These are phyloP conservation scores for Luscinia megarhynchos DNA, from an alignment of 2,797 vertebrate species.

Conservation along the genomic window DNA sequence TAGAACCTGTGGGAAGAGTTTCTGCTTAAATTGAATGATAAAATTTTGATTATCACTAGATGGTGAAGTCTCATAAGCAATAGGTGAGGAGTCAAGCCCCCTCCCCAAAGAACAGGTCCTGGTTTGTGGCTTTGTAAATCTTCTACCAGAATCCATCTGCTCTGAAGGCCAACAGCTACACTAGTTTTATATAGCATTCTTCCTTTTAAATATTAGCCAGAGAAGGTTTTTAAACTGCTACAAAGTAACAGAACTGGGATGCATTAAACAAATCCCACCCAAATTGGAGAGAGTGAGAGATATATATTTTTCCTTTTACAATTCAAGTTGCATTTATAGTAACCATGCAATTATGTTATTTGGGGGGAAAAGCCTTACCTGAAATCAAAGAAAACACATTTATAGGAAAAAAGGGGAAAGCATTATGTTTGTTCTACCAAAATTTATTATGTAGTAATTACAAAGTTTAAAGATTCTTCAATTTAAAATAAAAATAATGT, in stretches of 20 bases:
- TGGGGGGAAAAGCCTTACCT: constrained; percentile 8
- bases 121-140: neutral
- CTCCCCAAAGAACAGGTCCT: neutral
- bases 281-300: neutral
- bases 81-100: neutral
- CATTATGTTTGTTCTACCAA: constrained; percentile 87
- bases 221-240: constrained; percentile 10
- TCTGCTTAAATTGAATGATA: neutral
- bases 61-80: neutral
- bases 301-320: neutral
- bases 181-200: neutral
- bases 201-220: neutral
- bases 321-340: constrained; percentile 45
- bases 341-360: constrained; percentile 46
- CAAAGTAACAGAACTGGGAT: neutral
- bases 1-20: neutral
- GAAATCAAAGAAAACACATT: constrained; percentile 64
- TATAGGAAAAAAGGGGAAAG: constrained; percentile 71
- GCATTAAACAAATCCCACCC: constrained; percentile 4
- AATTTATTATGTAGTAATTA: constrained; percentile 93
- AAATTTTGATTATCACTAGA: neutral
- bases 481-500: constrained; percentile 87
- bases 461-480: constrained; percentile 89
- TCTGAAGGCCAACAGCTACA: neutral
- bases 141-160: neutral